Percentiles rank a stretch among this genome's conserved stretches.
Conservation (phyloP, 2,797 vertebrate genomes). For the Phyllotis vaccarum region DNA sequence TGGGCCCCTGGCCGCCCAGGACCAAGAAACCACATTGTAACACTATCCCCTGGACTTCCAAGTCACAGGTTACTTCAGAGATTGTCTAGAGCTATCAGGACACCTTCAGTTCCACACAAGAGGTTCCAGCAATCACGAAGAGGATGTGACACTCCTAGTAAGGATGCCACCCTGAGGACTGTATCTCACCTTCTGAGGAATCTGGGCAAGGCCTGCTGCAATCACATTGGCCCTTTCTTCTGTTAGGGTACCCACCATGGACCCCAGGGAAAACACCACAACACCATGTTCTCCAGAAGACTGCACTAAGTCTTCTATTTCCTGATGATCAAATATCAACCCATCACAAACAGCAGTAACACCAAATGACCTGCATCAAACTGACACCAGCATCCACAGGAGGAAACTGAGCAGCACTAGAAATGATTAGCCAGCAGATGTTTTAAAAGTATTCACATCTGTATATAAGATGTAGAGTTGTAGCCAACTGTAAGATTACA, state of each 20-base stretch:
- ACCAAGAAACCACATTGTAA: no score
- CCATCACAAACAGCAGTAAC: not conserved
- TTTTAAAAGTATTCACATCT: not conserved
- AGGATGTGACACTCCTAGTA: not conserved
- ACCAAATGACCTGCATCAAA: not conserved
- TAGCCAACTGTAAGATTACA: not conserved
- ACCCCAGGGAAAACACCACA: slow-evolving; percentile 93
- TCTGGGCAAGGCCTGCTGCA: slow-evolving; percentile 92
- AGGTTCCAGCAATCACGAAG: not conserved
- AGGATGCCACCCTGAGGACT: no score
- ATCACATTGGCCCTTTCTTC: slow-evolving; percentile 90
- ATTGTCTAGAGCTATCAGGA: not conserved
- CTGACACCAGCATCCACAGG: not conserved
- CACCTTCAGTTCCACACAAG: not conserved
- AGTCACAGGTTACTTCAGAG: not conserved
- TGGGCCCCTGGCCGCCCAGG: no score
- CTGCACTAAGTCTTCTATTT: slow-evolving; percentile 94
- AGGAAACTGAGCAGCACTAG: no score
- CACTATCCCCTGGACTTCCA: not conserved
- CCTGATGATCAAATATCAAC: slow-evolving; percentile 83
- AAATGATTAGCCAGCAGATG: not conserved
- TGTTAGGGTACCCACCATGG: slow-evolving; percentile 90
- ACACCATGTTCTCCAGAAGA: slow-evolving; percentile 93
- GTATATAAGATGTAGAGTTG: not conserved
- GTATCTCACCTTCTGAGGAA: slow-evolving; percentile 93